Conservation (phyloP, 2,113 vertebrate species). For the Oncorhynchus tshawytscha region DNA sequence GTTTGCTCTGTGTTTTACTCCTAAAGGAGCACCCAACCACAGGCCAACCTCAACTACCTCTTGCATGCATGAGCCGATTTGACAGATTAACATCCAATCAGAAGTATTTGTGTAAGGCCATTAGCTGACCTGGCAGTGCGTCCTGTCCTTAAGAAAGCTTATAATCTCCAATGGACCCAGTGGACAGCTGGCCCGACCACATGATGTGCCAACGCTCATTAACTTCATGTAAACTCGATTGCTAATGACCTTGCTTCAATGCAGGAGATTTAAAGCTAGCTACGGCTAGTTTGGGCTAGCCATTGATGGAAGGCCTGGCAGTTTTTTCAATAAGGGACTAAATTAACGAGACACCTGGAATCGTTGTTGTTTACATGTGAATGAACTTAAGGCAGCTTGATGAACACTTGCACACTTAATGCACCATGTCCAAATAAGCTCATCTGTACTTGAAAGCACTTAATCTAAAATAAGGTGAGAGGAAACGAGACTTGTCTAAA, state of each 20-base stretch:
- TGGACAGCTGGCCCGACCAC: not conserved
- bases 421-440: not conserved
- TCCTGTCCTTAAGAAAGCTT: slow-evolving; percentile 37
- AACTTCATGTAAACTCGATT: slow-evolving; percentile 4
- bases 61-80: not conserved
- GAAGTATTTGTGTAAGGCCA: slow-evolving; percentile 31
- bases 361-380: not conserved
- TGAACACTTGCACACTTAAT: no score
- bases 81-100: slow-evolving; percentile 3
- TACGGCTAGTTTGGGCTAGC: slow-evolving; percentile 7
- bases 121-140: slow-evolving; percentile 45
- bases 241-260: slow-evolving; percentile 23
- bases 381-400: no score
- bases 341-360: not conserved
- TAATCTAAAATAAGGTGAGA: not conserved
- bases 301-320: not conserved
- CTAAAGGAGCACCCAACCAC: no score
- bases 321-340: slow-evolving; percentile 5
- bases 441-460: not conserved
- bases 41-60: not conserved
- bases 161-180: slow-evolving; percentile 15
- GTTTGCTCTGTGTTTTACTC: no score
- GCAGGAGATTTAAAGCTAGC: not conserved
- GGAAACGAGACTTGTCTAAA: no score
- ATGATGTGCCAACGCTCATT: not conserved